Evolutionary conservation across 2,888 invertebrate species (phyloP).

Genomic region (Venusia cambrica): DNA sequence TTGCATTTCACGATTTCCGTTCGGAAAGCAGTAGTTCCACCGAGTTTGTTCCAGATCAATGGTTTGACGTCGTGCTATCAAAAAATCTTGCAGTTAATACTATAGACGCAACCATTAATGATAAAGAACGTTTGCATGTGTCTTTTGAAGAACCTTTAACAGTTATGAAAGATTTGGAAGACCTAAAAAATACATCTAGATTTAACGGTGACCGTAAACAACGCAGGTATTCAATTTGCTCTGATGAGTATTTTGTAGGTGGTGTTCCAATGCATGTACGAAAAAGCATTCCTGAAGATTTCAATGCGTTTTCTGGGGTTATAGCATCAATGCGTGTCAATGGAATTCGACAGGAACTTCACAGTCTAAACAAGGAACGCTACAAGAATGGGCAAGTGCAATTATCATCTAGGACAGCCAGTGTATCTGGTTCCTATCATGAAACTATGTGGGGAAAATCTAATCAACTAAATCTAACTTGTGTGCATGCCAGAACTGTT

Average conservation of each 20-base stretch:
- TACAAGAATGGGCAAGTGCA: slow-evolving; percentile 51
- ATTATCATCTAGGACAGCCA: slow-evolving; percentile 63
- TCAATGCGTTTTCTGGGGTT: slow-evolving; percentile 48
- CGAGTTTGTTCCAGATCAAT: slow-evolving; percentile 55
- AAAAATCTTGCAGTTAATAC: slow-evolving; percentile 54
- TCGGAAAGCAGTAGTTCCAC: slow-evolving; percentile 58
- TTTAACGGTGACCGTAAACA: slow-evolving; percentile 3
- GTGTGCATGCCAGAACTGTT: slow-evolving; percentile 54
- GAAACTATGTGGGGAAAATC: slow-evolving; percentile 65
- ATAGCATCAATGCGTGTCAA: slow-evolving; percentile 57
- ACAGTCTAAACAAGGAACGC: slow-evolving; percentile 51
- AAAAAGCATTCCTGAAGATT: slow-evolving; percentile 40
- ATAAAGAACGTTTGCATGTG: slow-evolving; percentile 59
- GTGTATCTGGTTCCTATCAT: slow-evolving; percentile 65
- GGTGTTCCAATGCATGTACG: slow-evolving; percentile 49
- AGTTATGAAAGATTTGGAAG: background rate
- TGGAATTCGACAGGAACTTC: slow-evolving; percentile 50
- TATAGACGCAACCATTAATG: slow-evolving; percentile 65
- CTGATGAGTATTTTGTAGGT: slow-evolving; percentile 61
- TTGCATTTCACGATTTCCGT: slow-evolving; percentile 44
- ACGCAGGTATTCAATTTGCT: slow-evolving; percentile 39
- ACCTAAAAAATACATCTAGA: background rate
- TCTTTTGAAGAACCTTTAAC: slow-evolving; percentile 39
- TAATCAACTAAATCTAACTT: slow-evolving; percentile 61
- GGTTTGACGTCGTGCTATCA: slow-evolving; percentile 59